Conservation (phyloP, 2,888 invertebrate genomes). For the Hydriomena furcata region DNA sequence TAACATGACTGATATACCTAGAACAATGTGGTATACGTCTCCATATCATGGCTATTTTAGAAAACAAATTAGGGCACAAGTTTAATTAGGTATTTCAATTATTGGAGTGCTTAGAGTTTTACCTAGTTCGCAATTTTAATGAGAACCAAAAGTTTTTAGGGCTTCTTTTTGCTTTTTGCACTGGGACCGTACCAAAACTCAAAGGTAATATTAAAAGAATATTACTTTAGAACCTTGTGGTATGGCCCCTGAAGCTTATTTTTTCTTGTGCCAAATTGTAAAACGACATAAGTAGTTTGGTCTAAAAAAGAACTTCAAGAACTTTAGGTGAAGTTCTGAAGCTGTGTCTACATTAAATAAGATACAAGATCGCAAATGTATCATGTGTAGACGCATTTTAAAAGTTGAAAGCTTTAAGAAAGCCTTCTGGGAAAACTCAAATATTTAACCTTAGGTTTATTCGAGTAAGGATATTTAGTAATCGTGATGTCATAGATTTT, state of each 20-base stretch:
- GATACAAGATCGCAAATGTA: not conserved
- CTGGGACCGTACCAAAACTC: no score
- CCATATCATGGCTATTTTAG: conserved; percentile 40
- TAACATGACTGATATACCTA: conserved; percentile 40
- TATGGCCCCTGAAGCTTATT: no score
- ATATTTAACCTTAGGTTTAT: conserved; percentile 36
- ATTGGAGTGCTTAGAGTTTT: not conserved
- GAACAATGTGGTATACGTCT: conserved; percentile 52
- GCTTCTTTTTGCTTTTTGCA: not conserved
- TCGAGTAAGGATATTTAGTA: conserved; percentile 57
- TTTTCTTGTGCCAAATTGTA: conserved; percentile 21
- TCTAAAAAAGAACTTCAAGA: not conserved
- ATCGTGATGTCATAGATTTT: conserved; percentile 67
- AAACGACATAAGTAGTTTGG: not conserved
- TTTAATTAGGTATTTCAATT: not conserved
- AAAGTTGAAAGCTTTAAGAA: conserved; percentile 33
- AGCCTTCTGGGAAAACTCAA: conserved; percentile 34
- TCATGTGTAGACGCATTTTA: conserved; percentile 18
- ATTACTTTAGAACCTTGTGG: no score
- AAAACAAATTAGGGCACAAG: conserved; percentile 13
- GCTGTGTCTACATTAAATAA: conserved; percentile 12
- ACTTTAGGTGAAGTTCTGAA: conserved; percentile 1
- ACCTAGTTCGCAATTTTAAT: no score
- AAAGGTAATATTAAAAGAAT: no score
- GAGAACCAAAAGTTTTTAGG: no score